phyloP scores from a whole-genome alignment of 2,797 vertebrate species.

The Kryptopterus vitreolus region DNA sequence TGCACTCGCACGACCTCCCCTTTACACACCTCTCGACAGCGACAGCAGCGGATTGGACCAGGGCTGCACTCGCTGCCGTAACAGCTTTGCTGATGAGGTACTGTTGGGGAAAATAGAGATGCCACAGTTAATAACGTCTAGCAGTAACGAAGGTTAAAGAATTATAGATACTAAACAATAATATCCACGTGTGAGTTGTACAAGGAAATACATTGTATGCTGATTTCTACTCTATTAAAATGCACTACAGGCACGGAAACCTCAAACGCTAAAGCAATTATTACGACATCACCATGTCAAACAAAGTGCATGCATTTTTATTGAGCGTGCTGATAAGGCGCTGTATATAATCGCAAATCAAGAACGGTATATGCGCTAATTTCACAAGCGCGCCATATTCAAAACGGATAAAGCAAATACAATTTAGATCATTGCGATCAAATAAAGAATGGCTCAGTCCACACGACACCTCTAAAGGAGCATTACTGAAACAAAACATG shows the following conservation, averaged over 20 bases:
- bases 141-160: slow-evolving; percentile 5
- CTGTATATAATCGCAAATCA: background rate
- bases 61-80: slow-evolving; percentile 74
- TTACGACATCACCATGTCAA: slow-evolving; percentile 17
- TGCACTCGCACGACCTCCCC: slow-evolving; percentile 97
- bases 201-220: too few relatives aligned
- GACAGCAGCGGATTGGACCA: slow-evolving; percentile 88
- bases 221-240: slow-evolving; percentile 34
- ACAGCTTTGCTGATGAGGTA: slow-evolving; percentile 76
- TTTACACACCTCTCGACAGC: slow-evolving; percentile 92
- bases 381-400: background rate
- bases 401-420: background rate
- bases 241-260: slow-evolving; percentile 37
- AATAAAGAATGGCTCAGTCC: background rate
- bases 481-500: slow-evolving; percentile 29
- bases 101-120: slow-evolving; percentile 40
- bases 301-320: background rate
- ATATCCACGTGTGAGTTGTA: background rate
- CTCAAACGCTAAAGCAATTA: slow-evolving; percentile 43
- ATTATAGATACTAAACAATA: background rate
- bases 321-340: background rate
- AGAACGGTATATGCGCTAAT: background rate
- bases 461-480: background rate
- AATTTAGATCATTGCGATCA: background rate
- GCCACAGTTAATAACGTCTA: slow-evolving; percentile 1